Evolutionary conservation across 2,797 vertebrate species (phyloP), one percentile per base, ranked within the genome.

Genomic region (Myotis vivesi): DNA sequence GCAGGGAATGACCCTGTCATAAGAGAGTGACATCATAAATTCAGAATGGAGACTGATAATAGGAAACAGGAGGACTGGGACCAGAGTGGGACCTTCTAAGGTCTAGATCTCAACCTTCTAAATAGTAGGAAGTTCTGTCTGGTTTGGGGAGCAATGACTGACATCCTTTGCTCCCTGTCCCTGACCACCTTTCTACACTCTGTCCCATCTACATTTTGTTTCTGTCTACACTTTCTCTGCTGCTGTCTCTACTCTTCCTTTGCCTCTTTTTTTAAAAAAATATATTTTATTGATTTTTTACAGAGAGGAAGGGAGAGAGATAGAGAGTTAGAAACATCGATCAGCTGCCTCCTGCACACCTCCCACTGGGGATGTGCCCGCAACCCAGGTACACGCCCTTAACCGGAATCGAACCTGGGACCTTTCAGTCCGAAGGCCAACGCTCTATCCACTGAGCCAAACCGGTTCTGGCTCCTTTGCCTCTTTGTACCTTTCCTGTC

Each of bases 1-100:
- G 36, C 64, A 73, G 68, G 72, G 36, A 87, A 91, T 23, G 28
- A 73, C 44, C 33, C 23, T 62, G 68, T 89, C 76, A 87, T 17
- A 62, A 71, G 62, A 81, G 23, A 19, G 36, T 87, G 85, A 87
- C 30, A 38, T 81, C 20, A 5, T 85, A 57, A 53, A 10, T 91
- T 94, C 88, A 79, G 79, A 91, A 71, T 20, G 28, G 55, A n/a
- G 28, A 30, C 44, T 73, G 83, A 68, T 91, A 85, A 57, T 64
- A 46, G 16, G 59, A 33, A 68, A 51, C 11, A 9, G 38, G 28
- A 59, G 41, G 53, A 11, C 79, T 62, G 49, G n/a, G 28, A 36
- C 20, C 5, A 46, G 71, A 33, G 13, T 10, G 30, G 13, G 22
- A 87, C 59, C 55, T 85, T 71, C 49, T 55, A 57, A 66, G 25